phyloP scores from a whole-genome alignment of 2,797 vertebrate genomes.

The Benthosema pterotum region DNA sequence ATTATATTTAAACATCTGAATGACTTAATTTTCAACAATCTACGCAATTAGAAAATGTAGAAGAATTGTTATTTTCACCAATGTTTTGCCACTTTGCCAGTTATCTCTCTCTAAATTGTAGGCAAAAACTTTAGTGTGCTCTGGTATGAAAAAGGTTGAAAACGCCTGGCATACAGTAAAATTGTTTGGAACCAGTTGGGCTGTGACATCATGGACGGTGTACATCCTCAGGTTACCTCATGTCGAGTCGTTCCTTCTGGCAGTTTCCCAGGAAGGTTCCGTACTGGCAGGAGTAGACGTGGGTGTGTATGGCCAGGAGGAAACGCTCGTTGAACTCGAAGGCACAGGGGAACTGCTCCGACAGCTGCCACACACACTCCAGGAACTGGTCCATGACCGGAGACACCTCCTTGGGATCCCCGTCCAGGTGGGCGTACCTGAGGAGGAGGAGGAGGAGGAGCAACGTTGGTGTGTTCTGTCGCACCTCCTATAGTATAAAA shows the following conservation, averaged over 20 bases:
- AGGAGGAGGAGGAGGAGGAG: background rate
- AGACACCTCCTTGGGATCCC: slow-evolving; percentile 93
- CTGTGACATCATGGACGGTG: background rate
- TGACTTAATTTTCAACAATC: too few species aligned
- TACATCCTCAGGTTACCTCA: slow-evolving; percentile 78
- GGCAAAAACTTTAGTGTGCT: too few species aligned
- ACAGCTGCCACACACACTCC: slow-evolving; percentile 95
- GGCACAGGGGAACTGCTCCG: slow-evolving; percentile 94
- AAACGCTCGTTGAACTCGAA: slow-evolving; percentile 96
- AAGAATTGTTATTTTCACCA: too few species aligned
- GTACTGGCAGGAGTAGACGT: slow-evolving; percentile 93
- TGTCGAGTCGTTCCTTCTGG: slow-evolving; percentile 87
- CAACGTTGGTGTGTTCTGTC: too few species aligned
- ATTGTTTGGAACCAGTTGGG: too few species aligned
- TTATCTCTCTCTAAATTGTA: too few species aligned
- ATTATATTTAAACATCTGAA: too few species aligned
- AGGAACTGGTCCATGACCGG: slow-evolving; percentile 96
- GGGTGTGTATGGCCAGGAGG: slow-evolving; percentile 87
- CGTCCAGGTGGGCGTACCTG: slow-evolving; percentile 92
- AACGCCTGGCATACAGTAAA: too few species aligned
- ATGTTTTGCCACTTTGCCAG: too few species aligned
- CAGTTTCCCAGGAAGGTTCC: slow-evolving; percentile 93
- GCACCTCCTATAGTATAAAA: too few species aligned
- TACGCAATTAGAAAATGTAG: too few species aligned
- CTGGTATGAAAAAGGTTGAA: too few species aligned